A percentile compares a stretch with the other conserved stretches of the same genome.
Conservation (phyloP, 2,113 vertebrate genomes). For the Calidris pygmaea region DNA sequence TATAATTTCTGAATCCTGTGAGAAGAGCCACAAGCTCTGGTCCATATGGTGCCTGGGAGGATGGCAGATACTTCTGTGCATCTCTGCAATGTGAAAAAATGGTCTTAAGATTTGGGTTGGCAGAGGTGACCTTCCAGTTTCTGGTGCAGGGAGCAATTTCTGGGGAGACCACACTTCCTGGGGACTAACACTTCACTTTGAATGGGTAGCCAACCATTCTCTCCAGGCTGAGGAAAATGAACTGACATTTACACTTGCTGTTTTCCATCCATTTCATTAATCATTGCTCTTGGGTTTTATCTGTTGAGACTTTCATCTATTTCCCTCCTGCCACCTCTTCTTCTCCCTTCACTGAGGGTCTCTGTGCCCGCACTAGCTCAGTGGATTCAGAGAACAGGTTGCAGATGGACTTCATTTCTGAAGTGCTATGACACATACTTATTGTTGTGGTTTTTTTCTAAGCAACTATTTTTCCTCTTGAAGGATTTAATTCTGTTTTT, state of each 20-base stretch:
- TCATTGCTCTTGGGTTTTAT: not conserved
- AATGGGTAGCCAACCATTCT: not conserved
- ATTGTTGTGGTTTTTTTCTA: not conserved
- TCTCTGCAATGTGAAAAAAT: not conserved
- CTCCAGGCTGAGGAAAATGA: not conserved
- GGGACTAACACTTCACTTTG: not conserved
- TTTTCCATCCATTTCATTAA: not conserved
- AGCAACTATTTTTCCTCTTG: not conserved
- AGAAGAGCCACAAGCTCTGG: not conserved
- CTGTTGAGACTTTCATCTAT: not conserved
- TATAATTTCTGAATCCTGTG: not conserved
- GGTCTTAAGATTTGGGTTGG: not conserved
- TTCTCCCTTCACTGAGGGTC: not conserved
- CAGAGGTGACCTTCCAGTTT: not conserved
- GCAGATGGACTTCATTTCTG: not conserved
- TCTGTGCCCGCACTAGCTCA: not conserved
- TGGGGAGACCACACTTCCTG: not conserved
- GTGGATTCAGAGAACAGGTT: not conserved
- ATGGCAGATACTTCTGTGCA: not conserved
- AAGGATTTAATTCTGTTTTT: constrained; percentile 8
- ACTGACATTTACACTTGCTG: not conserved
- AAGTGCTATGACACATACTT: not conserved
- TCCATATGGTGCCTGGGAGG: constrained; percentile 13
- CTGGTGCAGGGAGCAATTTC: not conserved
- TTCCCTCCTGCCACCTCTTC: not conserved